phyloP scores from a whole-genome alignment of 2,888 invertebrate species.

The Chelonus formosanus region DNA sequence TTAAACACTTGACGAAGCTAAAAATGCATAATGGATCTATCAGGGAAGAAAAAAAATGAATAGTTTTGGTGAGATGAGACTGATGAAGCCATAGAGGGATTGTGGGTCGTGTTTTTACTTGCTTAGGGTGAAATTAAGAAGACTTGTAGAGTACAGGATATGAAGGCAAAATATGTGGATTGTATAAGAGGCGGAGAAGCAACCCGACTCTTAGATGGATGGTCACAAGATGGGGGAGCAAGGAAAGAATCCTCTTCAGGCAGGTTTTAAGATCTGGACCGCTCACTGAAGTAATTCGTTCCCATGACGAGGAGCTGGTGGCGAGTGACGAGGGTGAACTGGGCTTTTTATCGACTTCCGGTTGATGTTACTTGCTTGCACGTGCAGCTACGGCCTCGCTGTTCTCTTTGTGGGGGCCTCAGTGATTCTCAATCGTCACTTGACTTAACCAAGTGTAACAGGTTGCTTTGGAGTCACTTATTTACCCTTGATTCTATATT shows the following conservation, averaged over 20 bases:
- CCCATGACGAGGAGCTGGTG: conserved; percentile 63
- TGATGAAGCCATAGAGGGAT: conserved; percentile 21
- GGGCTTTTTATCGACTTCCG: conserved; percentile 66
- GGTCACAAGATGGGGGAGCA: conserved; percentile 25
- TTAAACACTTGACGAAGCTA: conserved; percentile 16
- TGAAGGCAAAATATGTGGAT: conserved; percentile 31
- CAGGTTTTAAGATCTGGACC: conserved; percentile 54
- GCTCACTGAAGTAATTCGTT: conserved; percentile 52
- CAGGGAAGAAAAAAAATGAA: conserved; percentile 20
- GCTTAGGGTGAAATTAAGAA: conserved; percentile 34
- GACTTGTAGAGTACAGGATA: conserved; percentile 23
- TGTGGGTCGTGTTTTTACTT: conserved; percentile 31
- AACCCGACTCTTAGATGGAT: conserved; percentile 26
- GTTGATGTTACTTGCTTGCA: conserved; percentile 62
- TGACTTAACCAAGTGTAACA: conserved; percentile 38
- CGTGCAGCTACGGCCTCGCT: conserved; percentile 54
- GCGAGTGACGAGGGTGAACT: conserved; percentile 64
- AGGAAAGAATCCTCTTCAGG: conserved; percentile 50
- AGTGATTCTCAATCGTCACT: conserved; percentile 54
- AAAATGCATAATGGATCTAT: conserved; percentile 24
- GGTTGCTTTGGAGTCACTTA: conserved; percentile 35
- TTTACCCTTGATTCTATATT: too few species aligned
- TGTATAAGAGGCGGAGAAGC: conserved; percentile 28
- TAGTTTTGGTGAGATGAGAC: conserved; percentile 25
- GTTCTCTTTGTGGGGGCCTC: conserved; percentile 55